A percentile compares a stretch with the other conserved stretches of the same genome.
phyloP scores from a whole-genome alignment of 2,888 invertebrate species.

The Vesta saturnalis region DNA sequence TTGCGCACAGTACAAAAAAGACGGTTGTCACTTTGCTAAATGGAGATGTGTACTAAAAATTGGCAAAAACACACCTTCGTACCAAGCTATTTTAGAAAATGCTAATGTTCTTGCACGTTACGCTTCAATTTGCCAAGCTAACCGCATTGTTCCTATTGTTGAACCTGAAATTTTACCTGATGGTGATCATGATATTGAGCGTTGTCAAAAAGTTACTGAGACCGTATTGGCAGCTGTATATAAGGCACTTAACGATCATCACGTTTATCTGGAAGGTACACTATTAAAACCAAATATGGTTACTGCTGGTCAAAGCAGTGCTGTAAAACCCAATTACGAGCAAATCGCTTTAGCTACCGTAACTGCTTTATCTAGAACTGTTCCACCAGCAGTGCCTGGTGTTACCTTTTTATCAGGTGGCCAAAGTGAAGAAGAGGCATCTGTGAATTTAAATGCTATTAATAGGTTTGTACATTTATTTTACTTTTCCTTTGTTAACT shows the following conservation, averaged over 20 bases:
- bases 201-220: slow-evolving; percentile 81
- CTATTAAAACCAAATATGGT: slow-evolving; percentile 98
- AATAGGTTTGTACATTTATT: slow-evolving; percentile 67
- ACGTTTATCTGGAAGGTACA: slow-evolving; percentile 97
- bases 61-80: slow-evolving; percentile 65
- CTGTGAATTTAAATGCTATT: slow-evolving; percentile 93
- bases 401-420: slow-evolving; percentile 96
- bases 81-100: slow-evolving; percentile 68
- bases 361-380: slow-evolving; percentile 87
- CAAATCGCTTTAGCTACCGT: slow-evolving; percentile 92
- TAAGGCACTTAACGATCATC: slow-evolving; percentile 94
- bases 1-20: slow-evolving; percentile 70
- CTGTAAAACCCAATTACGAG: slow-evolving; percentile 65
- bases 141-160: slow-evolving; percentile 75
- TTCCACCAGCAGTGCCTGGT: slow-evolving; percentile 94
- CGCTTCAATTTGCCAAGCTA: slow-evolving; percentile 68
- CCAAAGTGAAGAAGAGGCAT: slow-evolving; percentile 95
- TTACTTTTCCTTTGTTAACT: no score
- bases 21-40: slow-evolving; percentile 73
- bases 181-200: slow-evolving; percentile 70
- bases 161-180: slow-evolving; percentile 70
- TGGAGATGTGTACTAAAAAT: slow-evolving; percentile 72
- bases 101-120: slow-evolving; percentile 72
- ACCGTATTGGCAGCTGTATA: slow-evolving; percentile 90
- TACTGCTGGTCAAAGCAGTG: slow-evolving; percentile 41